Percentiles rank a stretch among this genome's conserved stretches.
phyloP scores from a whole-genome alignment of 2,888 invertebrate species.

The Epinotia bilunana region DNA sequence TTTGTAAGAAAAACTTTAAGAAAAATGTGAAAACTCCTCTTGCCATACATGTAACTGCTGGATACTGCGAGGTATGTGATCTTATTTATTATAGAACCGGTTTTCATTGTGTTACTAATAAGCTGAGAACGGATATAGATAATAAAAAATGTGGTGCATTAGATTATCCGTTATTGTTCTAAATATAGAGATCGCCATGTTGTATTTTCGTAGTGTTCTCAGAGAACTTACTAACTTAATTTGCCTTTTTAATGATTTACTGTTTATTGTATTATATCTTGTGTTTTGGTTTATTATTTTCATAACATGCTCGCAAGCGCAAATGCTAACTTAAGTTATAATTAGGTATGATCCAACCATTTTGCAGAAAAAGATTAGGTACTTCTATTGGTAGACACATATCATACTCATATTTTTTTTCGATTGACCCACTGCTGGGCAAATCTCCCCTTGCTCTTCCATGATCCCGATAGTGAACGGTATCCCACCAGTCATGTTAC shows the following conservation, averaged over 20 bases:
- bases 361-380: too few relatives aligned
- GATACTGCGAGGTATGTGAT: conserved; percentile 25
- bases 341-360: too few relatives aligned
- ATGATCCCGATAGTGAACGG: background rate
- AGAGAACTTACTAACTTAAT: background rate
- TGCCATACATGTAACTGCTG: background rate
- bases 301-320: background rate
- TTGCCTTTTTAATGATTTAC: background rate
- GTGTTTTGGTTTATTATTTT: background rate
- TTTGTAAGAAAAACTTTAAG: conserved; percentile 18
- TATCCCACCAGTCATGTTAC: background rate
- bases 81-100: conserved; percentile 22
- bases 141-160: background rate
- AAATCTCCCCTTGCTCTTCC: too few relatives aligned
- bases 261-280: background rate
- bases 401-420: too few relatives aligned
- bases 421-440: too few relatives aligned
- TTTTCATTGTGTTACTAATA: conserved; percentile 9
- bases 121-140: conserved; percentile 18
- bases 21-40: conserved; percentile 26
- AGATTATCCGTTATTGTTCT: conserved; percentile 26
- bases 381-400: too few relatives aligned
- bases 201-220: conserved; percentile 17
- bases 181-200: conserved; percentile 25
- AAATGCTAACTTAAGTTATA: background rate